Evolutionary conservation across 2,113 vertebrate species (phyloP).

Genomic region (Mesitornis unicolor): DNA sequence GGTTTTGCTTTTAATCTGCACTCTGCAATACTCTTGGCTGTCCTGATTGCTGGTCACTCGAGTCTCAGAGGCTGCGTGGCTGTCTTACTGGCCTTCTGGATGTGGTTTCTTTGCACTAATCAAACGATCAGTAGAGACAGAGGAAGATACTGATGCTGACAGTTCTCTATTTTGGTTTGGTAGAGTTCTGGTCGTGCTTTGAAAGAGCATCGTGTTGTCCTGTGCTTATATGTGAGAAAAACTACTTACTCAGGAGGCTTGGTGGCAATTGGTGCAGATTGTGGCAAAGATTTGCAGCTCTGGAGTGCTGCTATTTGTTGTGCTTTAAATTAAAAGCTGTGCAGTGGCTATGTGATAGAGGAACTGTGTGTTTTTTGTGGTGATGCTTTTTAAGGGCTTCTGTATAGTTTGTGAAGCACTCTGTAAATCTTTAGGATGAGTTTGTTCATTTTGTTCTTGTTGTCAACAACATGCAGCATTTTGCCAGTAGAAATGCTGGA

Average conservation of each 20-base stretch:
- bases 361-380: accelerated
- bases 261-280: accelerated
- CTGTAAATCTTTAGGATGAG: not conserved
- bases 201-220: accelerated
- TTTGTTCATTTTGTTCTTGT: not conserved
- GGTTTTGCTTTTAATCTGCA: accelerated
- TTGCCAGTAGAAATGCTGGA: accelerated
- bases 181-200: accelerated
- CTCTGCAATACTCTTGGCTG: accelerated
- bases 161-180: accelerated
- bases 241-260: accelerated
- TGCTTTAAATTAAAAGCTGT: not conserved
- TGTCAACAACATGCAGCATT: accelerated
- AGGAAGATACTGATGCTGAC: accelerated
- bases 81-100: accelerated
- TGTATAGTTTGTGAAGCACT: accelerated
- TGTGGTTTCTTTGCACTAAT: accelerated
- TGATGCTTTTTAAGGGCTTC: not conserved
- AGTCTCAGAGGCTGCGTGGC: accelerated
- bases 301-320: not conserved
- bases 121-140: accelerated
- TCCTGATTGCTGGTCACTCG: accelerated
- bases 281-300: not conserved
- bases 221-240: accelerated
- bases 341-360: accelerated